phyloP scores from a whole-genome alignment of 2,888 invertebrate genomes.

The Cantharis rustica region DNA sequence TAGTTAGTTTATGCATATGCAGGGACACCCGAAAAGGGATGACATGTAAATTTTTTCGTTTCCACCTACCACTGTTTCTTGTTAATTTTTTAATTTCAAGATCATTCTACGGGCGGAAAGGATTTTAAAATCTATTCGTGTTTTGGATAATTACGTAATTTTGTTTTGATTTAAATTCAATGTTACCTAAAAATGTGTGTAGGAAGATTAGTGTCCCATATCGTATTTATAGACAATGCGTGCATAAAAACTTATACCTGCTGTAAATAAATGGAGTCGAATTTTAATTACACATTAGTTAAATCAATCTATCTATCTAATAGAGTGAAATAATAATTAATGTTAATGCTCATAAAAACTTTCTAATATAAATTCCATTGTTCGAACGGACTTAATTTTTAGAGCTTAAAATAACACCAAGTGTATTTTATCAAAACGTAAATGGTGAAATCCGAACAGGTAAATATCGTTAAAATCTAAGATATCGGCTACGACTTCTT shows the following conservation, averaged over 20 bases:
- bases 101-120: neutral
- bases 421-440: neutral
- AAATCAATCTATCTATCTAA: neutral
- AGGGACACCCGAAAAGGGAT: conserved; percentile 5
- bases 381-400: neutral
- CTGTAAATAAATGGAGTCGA: neutral
- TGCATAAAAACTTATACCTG: neutral
- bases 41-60: conserved; percentile 7
- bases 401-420: neutral
- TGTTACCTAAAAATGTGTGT: conserved; percentile 4
- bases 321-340: neutral
- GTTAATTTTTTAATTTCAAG: neutral
- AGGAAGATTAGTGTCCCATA: conserved; percentile 8
- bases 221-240: conserved; percentile 15
- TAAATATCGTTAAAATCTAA: neutral
- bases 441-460: neutral
- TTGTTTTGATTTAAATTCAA: conserved; percentile 20
- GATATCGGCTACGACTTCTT: neutral
- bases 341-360: neutral
- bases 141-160: conserved; percentile 8
- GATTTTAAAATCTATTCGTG: neutral
- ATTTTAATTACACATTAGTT: neutral
- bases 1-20: conserved; percentile 26
- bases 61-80: neutral
- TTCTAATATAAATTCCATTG: neutral